A percentile compares a stretch with the other conserved stretches of the same genome.
Evolutionary conservation across 1,140 invertebrate genomes (phyloP).

Genomic region (Habropoda laboriosa): DNA sequence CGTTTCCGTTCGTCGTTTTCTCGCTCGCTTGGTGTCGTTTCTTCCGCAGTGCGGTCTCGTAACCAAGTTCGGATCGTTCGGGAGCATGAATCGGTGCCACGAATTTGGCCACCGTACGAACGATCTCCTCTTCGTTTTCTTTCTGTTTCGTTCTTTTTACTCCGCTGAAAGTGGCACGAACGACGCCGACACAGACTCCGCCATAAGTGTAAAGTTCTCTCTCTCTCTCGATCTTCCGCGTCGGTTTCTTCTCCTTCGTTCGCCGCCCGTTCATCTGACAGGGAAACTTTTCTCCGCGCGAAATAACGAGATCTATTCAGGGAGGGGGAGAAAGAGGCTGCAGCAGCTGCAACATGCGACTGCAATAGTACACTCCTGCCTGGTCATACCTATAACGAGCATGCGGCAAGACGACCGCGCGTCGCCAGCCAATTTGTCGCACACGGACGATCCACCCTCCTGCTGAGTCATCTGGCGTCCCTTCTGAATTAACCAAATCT

Average conservation of each 20-base stretch:
- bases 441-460: neutral
- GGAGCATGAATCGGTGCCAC: neutral
- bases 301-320: constrained; percentile 64
- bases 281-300: neutral
- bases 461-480: constrained; percentile 2
- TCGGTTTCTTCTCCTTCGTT: neutral
- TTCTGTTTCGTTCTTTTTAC: neutral
- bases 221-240: too few species aligned
- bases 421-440: constrained; percentile 42
- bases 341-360: constrained; percentile 34
- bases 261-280: too few species aligned
- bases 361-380: constrained; percentile 35
- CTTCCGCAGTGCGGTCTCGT: constrained; percentile 22
- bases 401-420: constrained; percentile 40
- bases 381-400: constrained; percentile 39
- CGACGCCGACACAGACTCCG: too few species aligned
- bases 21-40: neutral
- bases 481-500: constrained; percentile 28
- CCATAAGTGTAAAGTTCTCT: constrained; percentile 60
- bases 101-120: constrained; percentile 15
- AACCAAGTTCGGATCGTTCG: neutral
- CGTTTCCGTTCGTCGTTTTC: neutral
- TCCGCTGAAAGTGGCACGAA: neutral
- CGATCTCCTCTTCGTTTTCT: constrained; percentile 12
- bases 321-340: too few species aligned